Evolutionary conservation across 2,797 vertebrate genomes (phyloP), one percentile per base, ranked within the genome.

Genomic region (Aeoliscus strigatus): DNA sequence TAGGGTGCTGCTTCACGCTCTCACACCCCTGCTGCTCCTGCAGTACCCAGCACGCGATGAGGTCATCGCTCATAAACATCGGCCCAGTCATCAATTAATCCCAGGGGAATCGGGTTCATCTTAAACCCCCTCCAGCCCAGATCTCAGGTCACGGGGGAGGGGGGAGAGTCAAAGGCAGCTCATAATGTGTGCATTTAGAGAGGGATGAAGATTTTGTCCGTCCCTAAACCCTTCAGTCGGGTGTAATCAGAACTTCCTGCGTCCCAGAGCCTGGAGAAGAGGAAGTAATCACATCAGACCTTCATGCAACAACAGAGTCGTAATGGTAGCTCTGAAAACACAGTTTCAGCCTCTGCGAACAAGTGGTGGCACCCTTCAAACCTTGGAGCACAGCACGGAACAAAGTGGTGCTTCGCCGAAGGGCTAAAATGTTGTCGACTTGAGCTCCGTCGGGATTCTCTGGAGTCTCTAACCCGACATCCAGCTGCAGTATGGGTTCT

Each of bases 271-370:
- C 46, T n/a, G n/a, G n/a, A n/a, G n/a, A n/a, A 89, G 44, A 51
- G 87, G 89, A 92, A 93, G 75, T 90, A 85, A 92, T 89, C 82
- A 54, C 85, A 90, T 89, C 78, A 84, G 77, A 81, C 78, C 82
- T 86, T 78, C 83, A 49, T 74, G 60, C 77, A 87, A 85, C 83
- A 88, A 82, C 77, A 78, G 70, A n/a, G n/a, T n/a, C n/a, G n/a
- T n/a, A n/a, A n/a, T n/a, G n/a, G n/a, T n/a, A n/a, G n/a, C n/a
- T n/a, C n/a, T n/a, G n/a, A n/a, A n/a, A 53, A 57, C 60, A 37
- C 21, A 51, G 43, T 10, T n/a, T n/a, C n/a, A n/a, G n/a, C n/a
- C n/a, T n/a, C n/a, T n/a, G n/a, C n/a, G n/a, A n/a, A n/a, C n/a
- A n/a, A n/a, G n/a, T n/a, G n/a, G n/a, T n/a, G n/a, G n/a, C n/a